Evolutionary conservation across 1,140 invertebrate genomes (phyloP).

Genomic region (Anoplolepis gracilipes): DNA sequence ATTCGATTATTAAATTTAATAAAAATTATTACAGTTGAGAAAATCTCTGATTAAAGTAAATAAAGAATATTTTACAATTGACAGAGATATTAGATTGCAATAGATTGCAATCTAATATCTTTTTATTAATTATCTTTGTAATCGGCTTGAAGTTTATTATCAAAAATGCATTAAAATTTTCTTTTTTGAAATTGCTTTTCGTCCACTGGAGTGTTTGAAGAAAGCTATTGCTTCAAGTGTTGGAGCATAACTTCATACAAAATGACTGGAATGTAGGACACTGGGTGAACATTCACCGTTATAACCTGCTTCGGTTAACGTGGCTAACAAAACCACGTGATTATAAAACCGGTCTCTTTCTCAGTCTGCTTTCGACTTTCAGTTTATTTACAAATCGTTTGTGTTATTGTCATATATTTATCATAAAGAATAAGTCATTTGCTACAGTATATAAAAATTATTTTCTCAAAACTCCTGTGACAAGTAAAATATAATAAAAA

Average conservation of each 20-base stretch:
- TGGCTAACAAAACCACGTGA: constrained; percentile 60
- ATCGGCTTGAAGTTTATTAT: neutral
- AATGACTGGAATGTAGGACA: constrained; percentile 81
- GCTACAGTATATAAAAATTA: neutral
- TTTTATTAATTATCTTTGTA: neutral
- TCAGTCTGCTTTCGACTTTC: constrained; percentile 65
- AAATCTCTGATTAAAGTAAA: neutral
- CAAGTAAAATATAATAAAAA: neutral
- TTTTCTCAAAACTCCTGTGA: neutral
- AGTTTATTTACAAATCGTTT: constrained; percentile 38
- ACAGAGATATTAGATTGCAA: neutral
- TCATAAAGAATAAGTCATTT: neutral
- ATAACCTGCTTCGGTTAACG: constrained; percentile 78
- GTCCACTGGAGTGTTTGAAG: neutral
- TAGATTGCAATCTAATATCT: neutral
- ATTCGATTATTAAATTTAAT: neutral
- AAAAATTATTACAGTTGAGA: neutral
- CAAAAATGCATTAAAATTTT: neutral
- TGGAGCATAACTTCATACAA: constrained; percentile 12
- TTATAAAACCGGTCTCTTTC: constrained; percentile 19
- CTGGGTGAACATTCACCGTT: constrained; percentile 84
- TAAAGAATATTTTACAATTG: neutral
- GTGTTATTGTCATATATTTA: neutral
- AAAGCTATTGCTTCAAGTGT: constrained; percentile 50
- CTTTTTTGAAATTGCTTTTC: neutral